Base-by-base conservation (phyloP, 2,113 vertebrate genomes). In the Atherinomorus stipes region DNA sequence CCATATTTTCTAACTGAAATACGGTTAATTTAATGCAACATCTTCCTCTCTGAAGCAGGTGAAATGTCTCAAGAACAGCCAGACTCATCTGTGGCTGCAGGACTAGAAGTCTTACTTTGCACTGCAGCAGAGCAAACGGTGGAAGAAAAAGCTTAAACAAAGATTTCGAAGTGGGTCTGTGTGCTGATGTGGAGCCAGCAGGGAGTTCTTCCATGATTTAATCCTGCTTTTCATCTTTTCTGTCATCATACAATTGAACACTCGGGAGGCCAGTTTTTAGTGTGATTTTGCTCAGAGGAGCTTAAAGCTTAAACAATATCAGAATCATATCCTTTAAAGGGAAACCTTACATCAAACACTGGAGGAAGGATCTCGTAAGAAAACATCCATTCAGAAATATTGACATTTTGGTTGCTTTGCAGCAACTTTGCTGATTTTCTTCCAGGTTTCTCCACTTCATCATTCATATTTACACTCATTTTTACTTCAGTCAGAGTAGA, bases 131-230 rank as follows among this genome's bases (percentile, higher is more conserved):
- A 37, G 15, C 12, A 74, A 21, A 45, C 11, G 3, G 0, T 25
- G 4, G 42, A 59, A 64, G 40, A 60, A 64, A 26, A 25, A 19
- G 19, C 34, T 51, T 1, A 3, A 56, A 42, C 28, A 44, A 51
- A 60, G 7, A 58, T 45, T 74, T 64, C 71, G 71, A 49, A 64
- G 49, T 37, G 10, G 0, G 60, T 18, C 42, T 42, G 58, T 61
- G 38, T 47, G 68, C 42, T 60, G 61, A 49, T 71, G 52, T 71
- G 16, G 49, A 68, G 2, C n/a, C 64, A 69, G 28, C 52, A 58
- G 70, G 64, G 9, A 11, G n/a, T 26, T 54, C 25, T 59, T 26
- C 47, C 58, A 64, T 51, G 65, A 63, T 23, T 62, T 53, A 23
- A 71, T 37, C 19, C 47, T 52, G 63, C 37, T 26, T 67, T 18